These are phyloP conservation scores for Sphyrna mokarran DNA, from an alignment of 2,113 vertebrate genomes.

Conservation along the genomic window DNA sequence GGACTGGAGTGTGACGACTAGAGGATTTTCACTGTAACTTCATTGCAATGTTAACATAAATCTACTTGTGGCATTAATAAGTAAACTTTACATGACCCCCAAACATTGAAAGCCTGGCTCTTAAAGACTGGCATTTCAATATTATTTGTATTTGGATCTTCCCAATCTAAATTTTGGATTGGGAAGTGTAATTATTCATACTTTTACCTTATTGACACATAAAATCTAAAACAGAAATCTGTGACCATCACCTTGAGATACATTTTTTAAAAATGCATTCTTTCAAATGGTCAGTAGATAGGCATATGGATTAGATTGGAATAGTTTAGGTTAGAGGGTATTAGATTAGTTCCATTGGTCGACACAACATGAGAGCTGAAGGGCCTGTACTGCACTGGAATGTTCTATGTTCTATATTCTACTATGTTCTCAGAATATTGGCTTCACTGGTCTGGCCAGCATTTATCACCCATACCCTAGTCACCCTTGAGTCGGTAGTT, in stretches of 20 bases:
- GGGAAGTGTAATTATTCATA: background rate
- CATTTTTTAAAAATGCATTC: too few species aligned
- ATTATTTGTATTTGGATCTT: background rate
- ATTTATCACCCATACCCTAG: background rate
- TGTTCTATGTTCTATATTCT: too few species aligned
- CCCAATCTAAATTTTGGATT: background rate
- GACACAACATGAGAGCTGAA: too few species aligned
- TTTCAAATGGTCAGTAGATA: too few species aligned
- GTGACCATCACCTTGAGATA: background rate
- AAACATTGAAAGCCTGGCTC: background rate
- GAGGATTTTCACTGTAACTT: too few species aligned
- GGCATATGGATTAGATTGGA: too few species aligned
- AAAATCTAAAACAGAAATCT: background rate
- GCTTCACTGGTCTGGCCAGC: background rate
- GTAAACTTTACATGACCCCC: background rate
- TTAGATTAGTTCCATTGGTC: too few species aligned
- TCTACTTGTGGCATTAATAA: too few species aligned
- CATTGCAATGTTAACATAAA: too few species aligned
- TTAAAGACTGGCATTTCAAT: background rate
- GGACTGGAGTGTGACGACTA: too few species aligned
- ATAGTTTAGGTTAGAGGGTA: too few species aligned
- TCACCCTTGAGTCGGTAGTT: background rate
- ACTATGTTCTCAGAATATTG: background rate
- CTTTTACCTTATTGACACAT: background rate
- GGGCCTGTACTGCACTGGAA: too few species aligned